Evolutionary conservation across 2,888 invertebrate genomes (phyloP), one percentile per base, ranked within the genome.

Genomic region (Rhamphomyia laevipes): DNA sequence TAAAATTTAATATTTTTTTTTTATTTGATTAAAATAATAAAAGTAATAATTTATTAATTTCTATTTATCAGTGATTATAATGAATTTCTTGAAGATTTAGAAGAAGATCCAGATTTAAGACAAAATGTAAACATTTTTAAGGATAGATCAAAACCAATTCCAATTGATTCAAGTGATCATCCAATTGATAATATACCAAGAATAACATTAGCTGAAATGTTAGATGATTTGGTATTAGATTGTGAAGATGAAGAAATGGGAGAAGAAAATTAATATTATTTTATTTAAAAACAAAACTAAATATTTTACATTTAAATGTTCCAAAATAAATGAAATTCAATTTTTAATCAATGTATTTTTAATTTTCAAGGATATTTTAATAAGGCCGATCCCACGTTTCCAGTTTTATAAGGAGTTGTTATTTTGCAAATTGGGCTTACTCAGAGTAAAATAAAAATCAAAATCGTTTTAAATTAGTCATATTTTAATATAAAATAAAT

Each of bases 61-160:
- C 9, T 27, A 6, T 27, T 27, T 27, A 6, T 23, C 68, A 91
- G 89, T 59, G 95, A 96, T 60, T 96, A 90, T 71, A 82, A 86
- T 59, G 95, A 95, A 58, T 99, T 99, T 74, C 74, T 97, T 70
- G 93, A 97, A 59, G 99, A 99, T 64, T 73, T 99, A 55, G 99
- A 99, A 69, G 97, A 99, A 70, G 95, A 99, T 70, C 83, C 84
- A 4, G 80, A 82, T 13, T 77, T 90, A 62, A 78, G 99, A 49
- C 87, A 91, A 64, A 86, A 93, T 65, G 80, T 99, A 45, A 96
- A 96, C 66, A 95, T 99, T 55, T 99, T 91, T 72, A 81, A 82
- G 60, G 73, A 78, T 17, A 68, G 72, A 13, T 60, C 65, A 5
- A 71, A 70, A 53, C 53, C 56, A 41, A 70, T 77, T 50, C 73